Base-by-base conservation (phyloP, 1,140 invertebrate species). In the Scaptomyza montana region DNA sequence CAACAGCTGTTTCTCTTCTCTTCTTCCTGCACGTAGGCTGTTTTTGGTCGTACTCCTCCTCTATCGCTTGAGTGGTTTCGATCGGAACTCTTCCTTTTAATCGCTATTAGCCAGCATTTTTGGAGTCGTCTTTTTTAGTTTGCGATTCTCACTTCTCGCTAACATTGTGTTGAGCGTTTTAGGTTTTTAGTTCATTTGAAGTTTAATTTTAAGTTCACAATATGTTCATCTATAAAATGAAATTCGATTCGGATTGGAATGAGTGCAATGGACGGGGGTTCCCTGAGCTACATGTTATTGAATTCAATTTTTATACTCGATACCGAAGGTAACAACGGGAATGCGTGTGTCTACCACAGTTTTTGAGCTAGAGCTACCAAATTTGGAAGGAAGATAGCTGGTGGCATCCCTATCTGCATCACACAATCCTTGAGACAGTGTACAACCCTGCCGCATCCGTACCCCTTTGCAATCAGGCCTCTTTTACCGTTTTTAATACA, bases 21-120 rank as follows among this genome's bases (percentile, higher is more conserved):
- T 36, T 36, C 33, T 49, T 2, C 10, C 19, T 28, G n/a, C 13
- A 45, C 54, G 8, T 13, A 8, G 53, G 19, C 21, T 39, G 16
- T 25, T 33, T 33, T 33, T n/a, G 54, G 12, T 21, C 53, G 33
- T n/a, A 25, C 53, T 55, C 33, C 33, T 53, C 28, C 21, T 25
- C 55, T 59, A 46, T 59, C 30, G 56, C 56, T 47, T 47, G 25
- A 21, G 16, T 65, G 19, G 46, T 45, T 51, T 57, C 56, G 47
- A 53, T 69, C 47, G 43, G 10, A n/a, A 43, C 2, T 43, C 39
- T 43, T 43, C 46, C 39, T 8, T 70, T 36, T 56, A 59, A 45
- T 46, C 47, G n/a, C 50, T 74, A 1, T 9, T 36, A 19, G 60
- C 39, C 41, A 53, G 67, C 72, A 74, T 63, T 74, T 70, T 72